Conservation (phyloP, 2,113 vertebrate genomes). For the Ciconia maguari region DNA sequence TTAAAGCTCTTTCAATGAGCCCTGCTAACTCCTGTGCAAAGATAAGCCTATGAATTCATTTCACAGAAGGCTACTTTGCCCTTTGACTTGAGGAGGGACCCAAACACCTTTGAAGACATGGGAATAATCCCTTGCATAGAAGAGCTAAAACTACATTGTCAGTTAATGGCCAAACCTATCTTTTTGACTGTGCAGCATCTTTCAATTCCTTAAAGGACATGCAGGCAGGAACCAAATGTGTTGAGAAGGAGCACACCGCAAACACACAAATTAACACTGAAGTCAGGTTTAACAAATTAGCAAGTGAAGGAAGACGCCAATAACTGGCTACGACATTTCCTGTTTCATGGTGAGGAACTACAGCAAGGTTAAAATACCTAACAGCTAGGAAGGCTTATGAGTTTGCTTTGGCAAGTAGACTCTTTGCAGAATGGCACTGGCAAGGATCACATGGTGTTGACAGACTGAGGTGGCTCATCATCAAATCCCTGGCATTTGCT, state of each 20-base stretch:
- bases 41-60: constrained; percentile 15
- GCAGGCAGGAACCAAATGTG: background rate
- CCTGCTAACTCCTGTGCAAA: no score
- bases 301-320: background rate
- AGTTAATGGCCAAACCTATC: background rate
- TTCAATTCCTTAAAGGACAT: background rate
- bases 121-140: background rate
- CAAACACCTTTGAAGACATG: background rate
- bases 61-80: background rate
- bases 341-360: background rate
- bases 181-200: background rate
- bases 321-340: background rate
- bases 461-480: background rate
- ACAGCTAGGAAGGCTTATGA: background rate
- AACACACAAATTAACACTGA: background rate
- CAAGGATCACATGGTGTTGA: background rate
- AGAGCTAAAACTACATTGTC: background rate
- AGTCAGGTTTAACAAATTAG: background rate
- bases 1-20: no score
- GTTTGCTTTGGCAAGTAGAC: background rate
- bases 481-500: background rate
- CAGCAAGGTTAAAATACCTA: background rate
- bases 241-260: background rate
- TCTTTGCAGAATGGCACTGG: background rate
- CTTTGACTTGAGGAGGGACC: background rate